Evolutionary conservation across 2,797 vertebrate genomes (phyloP).

Genomic region (Phaenicophaeus curvirostris): DNA sequence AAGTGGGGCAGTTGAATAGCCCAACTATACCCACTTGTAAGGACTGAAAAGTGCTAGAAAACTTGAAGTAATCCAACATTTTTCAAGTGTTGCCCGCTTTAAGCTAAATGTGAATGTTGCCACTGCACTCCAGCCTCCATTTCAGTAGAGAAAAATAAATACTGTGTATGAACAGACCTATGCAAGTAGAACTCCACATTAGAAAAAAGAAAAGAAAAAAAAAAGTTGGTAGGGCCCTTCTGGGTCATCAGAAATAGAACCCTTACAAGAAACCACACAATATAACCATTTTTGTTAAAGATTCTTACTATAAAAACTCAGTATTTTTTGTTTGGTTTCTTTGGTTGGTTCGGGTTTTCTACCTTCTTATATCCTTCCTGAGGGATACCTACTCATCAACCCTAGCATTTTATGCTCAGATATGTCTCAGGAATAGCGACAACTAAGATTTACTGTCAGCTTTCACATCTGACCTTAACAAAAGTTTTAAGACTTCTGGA

Average conservation of each 20-base stretch:
- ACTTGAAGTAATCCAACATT: neutral
- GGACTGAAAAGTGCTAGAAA: neutral
- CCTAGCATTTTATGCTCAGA: neutral
- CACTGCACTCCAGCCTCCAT: neutral
- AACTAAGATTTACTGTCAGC: neutral
- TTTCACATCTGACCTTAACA: neutral
- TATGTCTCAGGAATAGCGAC: neutral
- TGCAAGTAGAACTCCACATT: neutral
- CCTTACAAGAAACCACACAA: neutral
- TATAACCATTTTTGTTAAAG: neutral
- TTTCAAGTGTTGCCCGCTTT: neutral
- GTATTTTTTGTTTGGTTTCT: neutral
- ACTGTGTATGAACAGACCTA: neutral
- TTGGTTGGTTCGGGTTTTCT: neutral
- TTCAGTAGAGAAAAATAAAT: neutral
- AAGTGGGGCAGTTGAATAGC: neutral
- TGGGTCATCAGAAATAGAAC: neutral
- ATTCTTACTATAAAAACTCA: neutral
- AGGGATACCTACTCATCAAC: neutral
- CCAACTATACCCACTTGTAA: fast-evolving
- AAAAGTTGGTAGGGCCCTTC: neutral
- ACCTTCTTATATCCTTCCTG: neutral
- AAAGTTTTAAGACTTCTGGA: neutral
- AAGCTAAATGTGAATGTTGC: neutral
- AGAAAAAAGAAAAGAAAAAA: neutral